Conservation (phyloP, 2,797 vertebrate genomes). For the Neostethus bicornis region DNA sequence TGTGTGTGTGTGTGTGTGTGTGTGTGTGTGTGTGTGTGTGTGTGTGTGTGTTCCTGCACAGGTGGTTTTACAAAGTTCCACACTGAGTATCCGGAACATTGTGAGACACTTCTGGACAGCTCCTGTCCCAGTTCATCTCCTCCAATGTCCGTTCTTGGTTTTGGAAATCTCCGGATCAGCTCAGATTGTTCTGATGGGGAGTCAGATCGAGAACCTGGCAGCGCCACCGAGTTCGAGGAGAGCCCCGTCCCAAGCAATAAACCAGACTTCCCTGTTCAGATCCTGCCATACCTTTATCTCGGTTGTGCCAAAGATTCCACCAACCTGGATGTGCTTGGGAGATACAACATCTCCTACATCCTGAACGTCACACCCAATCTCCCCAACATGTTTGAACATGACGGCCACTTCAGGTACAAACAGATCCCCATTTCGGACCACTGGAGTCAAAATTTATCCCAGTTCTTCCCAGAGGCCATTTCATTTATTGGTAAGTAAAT, state of each 20-base stretch:
- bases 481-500: conserved; percentile 94
- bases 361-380: conserved; percentile 98
- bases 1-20: not conserved
- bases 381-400: conserved; percentile 98
- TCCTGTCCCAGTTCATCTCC: conserved; percentile 91
- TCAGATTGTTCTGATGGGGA: conserved; percentile 96
- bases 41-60: conserved; percentile 61
- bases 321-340: conserved; percentile 94
- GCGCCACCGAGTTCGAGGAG: conserved; percentile 94
- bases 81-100: conserved; percentile 91
- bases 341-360: conserved; percentile 98
- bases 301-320: conserved; percentile 99
- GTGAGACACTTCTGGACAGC: conserved; percentile 94
- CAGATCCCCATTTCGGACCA: conserved; percentile 99
- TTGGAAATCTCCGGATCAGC: conserved; percentile 95
- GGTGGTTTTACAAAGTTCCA: conserved; percentile 98
- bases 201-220: conserved; percentile 93
- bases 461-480: conserved; percentile 99
- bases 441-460: conserved; percentile 99
- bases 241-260: conserved; percentile 94
- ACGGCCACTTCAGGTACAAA: conserved; percentile 97
- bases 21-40: conserved; percentile 11
- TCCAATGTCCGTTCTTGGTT: conserved; percentile 88
- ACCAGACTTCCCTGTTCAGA: conserved; percentile 96
- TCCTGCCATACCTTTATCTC: conserved; percentile 95